Conservation (phyloP, 2,888 invertebrate species). For the Eurytoma californica region DNA sequence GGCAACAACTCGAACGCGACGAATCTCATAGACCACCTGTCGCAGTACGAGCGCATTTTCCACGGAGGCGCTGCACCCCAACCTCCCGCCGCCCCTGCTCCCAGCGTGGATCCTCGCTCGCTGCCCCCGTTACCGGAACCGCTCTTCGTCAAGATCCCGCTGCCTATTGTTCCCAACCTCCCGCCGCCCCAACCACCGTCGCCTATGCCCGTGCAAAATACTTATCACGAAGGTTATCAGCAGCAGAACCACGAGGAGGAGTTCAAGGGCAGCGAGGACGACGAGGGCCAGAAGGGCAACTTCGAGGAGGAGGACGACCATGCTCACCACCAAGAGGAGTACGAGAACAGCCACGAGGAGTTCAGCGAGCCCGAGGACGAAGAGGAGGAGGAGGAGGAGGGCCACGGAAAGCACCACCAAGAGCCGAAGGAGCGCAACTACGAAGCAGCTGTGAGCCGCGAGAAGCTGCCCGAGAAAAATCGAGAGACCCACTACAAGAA, state of each 20-base stretch:
- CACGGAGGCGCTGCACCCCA: constrained; percentile 60
- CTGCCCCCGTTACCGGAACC: constrained; percentile 60
- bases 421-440: background rate
- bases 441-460: background rate
- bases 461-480: constrained; percentile 16
- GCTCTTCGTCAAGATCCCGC: constrained; percentile 67
- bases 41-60: constrained; percentile 69
- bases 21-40: constrained; percentile 67
- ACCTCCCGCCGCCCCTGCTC: constrained; percentile 29
- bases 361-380: constrained; percentile 10
- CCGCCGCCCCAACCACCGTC: constrained; percentile 59
- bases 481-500: constrained; percentile 59
- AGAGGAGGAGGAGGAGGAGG: background rate
- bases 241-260: constrained; percentile 24
- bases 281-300: constrained; percentile 11
- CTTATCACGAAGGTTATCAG: constrained; percentile 20
- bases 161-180: constrained; percentile 67
- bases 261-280: constrained; percentile 10
- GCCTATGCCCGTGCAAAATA: constrained; percentile 37
- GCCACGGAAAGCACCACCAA: background rate
- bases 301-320: constrained; percentile 37
- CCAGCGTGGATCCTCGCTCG: constrained; percentile 20
- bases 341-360: constrained; percentile 30
- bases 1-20: constrained; percentile 66
- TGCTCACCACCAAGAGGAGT: constrained; percentile 29